Evolutionary conservation across 2,113 vertebrate genomes (phyloP).

Genomic region (Strix uralensis): DNA sequence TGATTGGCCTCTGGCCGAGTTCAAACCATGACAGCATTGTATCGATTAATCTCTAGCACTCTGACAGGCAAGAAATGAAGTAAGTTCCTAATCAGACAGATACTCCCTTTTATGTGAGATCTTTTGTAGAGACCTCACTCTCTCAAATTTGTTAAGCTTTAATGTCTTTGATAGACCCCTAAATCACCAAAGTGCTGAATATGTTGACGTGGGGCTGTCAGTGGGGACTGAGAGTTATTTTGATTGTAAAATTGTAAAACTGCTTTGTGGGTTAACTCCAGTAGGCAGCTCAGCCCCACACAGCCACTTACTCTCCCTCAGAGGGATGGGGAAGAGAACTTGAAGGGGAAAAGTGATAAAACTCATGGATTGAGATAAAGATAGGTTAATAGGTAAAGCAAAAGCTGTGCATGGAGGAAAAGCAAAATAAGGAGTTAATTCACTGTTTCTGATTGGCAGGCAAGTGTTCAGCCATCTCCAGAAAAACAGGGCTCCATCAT

Average conservation of each 20-base stretch:
- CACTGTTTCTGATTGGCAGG: not conserved
- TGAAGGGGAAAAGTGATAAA: not conserved
- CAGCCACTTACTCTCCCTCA: fast-evolving
- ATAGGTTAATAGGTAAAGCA: not conserved
- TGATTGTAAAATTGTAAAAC: not conserved
- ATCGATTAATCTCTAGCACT: not conserved
- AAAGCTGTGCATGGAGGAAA: not conserved
- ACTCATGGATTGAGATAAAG: not conserved
- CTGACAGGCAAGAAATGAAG: not conserved
- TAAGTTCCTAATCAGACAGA: not conserved
- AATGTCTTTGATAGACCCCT: not conserved
- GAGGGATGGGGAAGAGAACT: not conserved
- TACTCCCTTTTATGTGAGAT: not conserved
- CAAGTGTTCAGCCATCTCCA: not conserved
- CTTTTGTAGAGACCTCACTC: not conserved
- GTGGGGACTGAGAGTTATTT: not conserved
- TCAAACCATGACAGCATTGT: too few relatives aligned
- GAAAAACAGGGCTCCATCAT: not conserved
- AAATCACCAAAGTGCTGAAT: not conserved
- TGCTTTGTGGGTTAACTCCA: not conserved
- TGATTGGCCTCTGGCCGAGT: too few relatives aligned
- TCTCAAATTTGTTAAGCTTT: not conserved
- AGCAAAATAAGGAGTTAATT: not conserved
- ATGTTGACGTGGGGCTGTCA: not conserved
- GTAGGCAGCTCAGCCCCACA: not conserved